phyloP scores from a whole-genome alignment of 2,113 vertebrate species.

The Peromyscus leucopus region DNA sequence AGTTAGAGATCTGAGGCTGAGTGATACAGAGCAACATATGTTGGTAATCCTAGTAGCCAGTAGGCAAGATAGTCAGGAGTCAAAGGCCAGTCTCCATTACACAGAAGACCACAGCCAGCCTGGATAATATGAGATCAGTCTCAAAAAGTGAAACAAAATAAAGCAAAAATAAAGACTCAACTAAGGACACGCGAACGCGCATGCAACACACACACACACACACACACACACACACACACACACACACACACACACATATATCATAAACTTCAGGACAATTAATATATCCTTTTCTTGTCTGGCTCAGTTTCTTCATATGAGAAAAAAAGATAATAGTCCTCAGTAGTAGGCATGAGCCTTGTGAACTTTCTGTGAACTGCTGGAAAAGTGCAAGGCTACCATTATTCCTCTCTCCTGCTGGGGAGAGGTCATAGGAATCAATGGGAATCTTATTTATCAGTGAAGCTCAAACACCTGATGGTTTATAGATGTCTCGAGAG shows the following conservation, averaged over 20 bases:
- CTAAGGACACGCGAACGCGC: not conserved
- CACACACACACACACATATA: not conserved
- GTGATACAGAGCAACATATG: not conserved
- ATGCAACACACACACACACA: not conserved
- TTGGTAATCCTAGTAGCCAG: not conserved
- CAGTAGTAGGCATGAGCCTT: not conserved
- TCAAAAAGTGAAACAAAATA: not conserved
- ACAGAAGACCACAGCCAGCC: not conserved
- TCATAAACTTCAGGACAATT: not conserved
- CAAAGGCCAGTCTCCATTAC: not conserved
- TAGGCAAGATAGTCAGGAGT: not conserved
- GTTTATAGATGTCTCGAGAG: not conserved
- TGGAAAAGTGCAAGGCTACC: not conserved
- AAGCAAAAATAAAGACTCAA: not conserved
- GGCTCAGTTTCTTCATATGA: conserved; percentile 30
- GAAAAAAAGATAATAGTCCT: not conserved
- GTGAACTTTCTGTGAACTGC: not conserved
- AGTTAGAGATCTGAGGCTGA: not conserved
- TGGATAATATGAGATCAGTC: not conserved
- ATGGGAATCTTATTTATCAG: not conserved
- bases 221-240: not conserved
- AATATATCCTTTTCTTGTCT: not conserved
- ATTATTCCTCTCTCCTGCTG: not conserved
- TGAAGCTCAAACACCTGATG: not conserved
- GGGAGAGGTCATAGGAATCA: not conserved